Evolutionary conservation across 2,888 invertebrate species (phyloP).

Genomic region (Drosophila parthenogenetica): DNA sequence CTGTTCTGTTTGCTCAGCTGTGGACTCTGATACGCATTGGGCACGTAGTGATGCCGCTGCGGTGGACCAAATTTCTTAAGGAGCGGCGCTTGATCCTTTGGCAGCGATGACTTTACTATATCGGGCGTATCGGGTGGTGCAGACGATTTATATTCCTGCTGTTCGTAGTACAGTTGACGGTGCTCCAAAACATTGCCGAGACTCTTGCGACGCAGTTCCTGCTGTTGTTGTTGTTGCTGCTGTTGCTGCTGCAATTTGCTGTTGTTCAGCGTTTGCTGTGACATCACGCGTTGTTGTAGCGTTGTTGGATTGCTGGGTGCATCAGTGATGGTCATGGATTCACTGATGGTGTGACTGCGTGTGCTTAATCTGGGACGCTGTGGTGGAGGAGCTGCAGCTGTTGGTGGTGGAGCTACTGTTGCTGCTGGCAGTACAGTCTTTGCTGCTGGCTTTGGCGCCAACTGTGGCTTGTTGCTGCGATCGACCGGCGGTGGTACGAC

Average conservation of each 20-base stretch:
- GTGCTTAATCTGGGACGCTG: conserved; percentile 47
- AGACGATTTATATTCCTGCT: conserved; percentile 80
- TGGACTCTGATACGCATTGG: conserved; percentile 84
- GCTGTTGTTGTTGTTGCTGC: conserved; percentile 34
- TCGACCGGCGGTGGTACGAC: conserved; percentile 54
- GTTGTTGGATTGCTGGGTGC: conserved; percentile 2
- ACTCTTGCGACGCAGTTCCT: conserved; percentile 81
- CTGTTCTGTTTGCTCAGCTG: conserved; percentile 49
- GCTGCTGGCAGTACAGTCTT: not conserved
- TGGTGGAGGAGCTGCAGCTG: conserved; percentile 13
- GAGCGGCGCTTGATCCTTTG: conserved; percentile 83
- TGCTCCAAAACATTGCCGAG: conserved; percentile 76
- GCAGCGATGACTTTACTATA: conserved; percentile 83
- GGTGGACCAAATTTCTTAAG: conserved; percentile 84
- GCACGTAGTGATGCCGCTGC: conserved; percentile 83
- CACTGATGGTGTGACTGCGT: conserved; percentile 47
- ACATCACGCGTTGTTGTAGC: conserved; percentile 63
- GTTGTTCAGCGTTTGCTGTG: conserved; percentile 60
- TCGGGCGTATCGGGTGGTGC: conserved; percentile 84
- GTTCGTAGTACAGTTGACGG: conserved; percentile 49
- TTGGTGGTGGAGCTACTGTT: not conserved
- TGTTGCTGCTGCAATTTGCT: conserved; percentile 7
- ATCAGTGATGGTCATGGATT: conserved; percentile 20
- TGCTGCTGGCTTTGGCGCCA: conserved; percentile 45
- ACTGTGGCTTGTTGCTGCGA: conserved; percentile 57